Base-by-base conservation (phyloP, 2,888 invertebrate species). In the Amphipyra berbera region DNA sequence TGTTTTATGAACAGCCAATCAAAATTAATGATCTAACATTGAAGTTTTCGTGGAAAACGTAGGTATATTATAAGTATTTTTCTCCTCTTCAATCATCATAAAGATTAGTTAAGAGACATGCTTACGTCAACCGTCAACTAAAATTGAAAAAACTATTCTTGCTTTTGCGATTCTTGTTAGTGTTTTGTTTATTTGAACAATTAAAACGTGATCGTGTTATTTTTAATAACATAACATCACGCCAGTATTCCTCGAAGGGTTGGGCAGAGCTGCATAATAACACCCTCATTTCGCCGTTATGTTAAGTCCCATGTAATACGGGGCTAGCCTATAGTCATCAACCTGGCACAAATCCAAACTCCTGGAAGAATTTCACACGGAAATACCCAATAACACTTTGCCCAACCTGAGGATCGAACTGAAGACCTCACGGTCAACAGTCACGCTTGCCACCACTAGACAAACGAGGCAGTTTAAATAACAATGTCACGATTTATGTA, bases 1-100 rank as follows among this genome's bases (percentile, higher is more conserved):
- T 82, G 73, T 78, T 77, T 46, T 41, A 48, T 69, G 65, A 68
- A 52, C 64, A 62, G 70, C 59, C 71, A 54, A 59, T 72, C 45
- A 54, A 65, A 76, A 55, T 66, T 71, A 65, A 75, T 70, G 61
- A 46, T n/a, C 2, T 37, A 30, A 44, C 59, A 67, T 74, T 41
- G 7, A 27, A 35, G n/a, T 38, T 58, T 69, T 44, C 44, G 44
- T 40, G 15, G 30, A 46, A 63, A 37, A 46, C 8, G 0, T 21
- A 21, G 21, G 1, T 52, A 38, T 42, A n/a, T 1, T 40, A 15
- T 40, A 46, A 7, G 0, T 52, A n/a, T n/a, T 6, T 48, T 45
- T 21, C 2, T 35, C 38, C 13, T 41, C 45, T 9, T 27, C 6
- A 10, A 9, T 13, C 3, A 40, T 33, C 30, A 27, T 41, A 21